Evolutionary conservation across 2,797 vertebrate genomes (phyloP).

Genomic region (Argyrosomus regius): DNA sequence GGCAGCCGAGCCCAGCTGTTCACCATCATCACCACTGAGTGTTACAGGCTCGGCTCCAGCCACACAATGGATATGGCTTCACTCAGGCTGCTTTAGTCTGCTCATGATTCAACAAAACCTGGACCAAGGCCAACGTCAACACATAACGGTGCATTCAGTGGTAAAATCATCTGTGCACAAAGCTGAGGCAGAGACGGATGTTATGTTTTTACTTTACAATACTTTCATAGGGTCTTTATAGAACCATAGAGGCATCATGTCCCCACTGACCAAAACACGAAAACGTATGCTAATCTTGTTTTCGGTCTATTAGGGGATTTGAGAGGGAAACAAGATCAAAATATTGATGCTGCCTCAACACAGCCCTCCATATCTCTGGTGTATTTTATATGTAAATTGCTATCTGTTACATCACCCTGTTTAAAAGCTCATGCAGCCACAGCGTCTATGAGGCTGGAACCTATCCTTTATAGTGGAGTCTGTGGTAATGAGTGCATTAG

Average conservation of each 20-base stretch:
- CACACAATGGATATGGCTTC: conserved; percentile 44
- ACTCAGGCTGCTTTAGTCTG: conserved; percentile 34
- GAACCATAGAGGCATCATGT: conserved; percentile 11
- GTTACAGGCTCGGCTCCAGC: conserved; percentile 58
- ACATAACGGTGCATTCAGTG: background rate
- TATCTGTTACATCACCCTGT: conserved; percentile 68
- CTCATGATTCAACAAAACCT: conserved; percentile 45
- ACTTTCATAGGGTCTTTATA: conserved; percentile 25
- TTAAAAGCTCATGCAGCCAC: conserved; percentile 50
- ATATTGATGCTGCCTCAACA: conserved; percentile 45
- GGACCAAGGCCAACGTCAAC: conserved; percentile 29
- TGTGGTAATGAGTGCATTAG: conserved; percentile 66
- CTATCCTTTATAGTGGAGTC: conserved; percentile 27
- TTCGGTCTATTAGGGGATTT: conserved; percentile 38
- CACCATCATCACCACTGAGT: conserved; percentile 66
- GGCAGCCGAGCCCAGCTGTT: conserved; percentile 66
- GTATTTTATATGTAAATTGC: conserved; percentile 71
- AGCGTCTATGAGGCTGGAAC: conserved; percentile 34
- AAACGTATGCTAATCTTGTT: conserved; percentile 53
- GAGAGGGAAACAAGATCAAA: conserved; percentile 38
- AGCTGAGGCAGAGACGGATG: conserved; percentile 6
- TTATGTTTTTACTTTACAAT: background rate
- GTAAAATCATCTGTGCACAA: conserved; percentile 18
- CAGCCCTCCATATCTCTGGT: conserved; percentile 34
- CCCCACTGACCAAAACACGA: conserved; percentile 40